Base-by-base conservation (phyloP, 2,797 vertebrate genomes). In the Limnodromus scolopaceus region DNA sequence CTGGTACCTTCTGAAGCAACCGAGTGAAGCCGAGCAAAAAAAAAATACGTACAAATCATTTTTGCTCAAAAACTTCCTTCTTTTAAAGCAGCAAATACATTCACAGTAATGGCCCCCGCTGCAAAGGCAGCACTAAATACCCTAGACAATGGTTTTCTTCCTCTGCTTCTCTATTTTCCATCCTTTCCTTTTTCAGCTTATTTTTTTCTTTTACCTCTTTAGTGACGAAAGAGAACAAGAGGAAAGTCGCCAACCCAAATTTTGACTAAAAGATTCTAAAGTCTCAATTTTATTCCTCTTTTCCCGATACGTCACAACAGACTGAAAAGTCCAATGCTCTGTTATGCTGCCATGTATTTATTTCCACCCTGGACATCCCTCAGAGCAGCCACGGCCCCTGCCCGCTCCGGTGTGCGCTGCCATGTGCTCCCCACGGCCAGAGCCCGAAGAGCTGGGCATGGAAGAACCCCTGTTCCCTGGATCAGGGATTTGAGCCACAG, bases 401-500 rank as follows among this genome's bases (percentile, higher is more conserved):
- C 27, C 48, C 1, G 1, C 60, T n/a, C 24, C 1, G 23, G 6
- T 15, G 24, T 2, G 4, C 39, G 39, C 36, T 36, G 55, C 68
- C 7, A 0, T 4, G 16, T 4, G 0, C 23, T 39, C 24, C 39
- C 27, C 22, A 3, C 9, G 4, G 10, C 5, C 30, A 64, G 54
- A 54, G 38, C 58, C 36, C 16, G 5, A 53, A 53, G 51, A 53
- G 17, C 51, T 11, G 51, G 51, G 54, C 49, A 11, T 0, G 11
- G 72, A 28, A 8, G 23, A 12, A 15, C 24, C 8, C 27, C 63
- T 3, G 7, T 4, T n/a, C 41, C 60, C 41, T 3, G 0, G 22
- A 0, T 6, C 20, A 1, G 4, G 46, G 24, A 48, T 48, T 13
- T 48, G 46, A 48, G 46, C 46, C 46, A 46, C 22, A 7, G 46